Conservation (phyloP, 1,140 invertebrate species). For the Berghia stephanieae region DNA sequence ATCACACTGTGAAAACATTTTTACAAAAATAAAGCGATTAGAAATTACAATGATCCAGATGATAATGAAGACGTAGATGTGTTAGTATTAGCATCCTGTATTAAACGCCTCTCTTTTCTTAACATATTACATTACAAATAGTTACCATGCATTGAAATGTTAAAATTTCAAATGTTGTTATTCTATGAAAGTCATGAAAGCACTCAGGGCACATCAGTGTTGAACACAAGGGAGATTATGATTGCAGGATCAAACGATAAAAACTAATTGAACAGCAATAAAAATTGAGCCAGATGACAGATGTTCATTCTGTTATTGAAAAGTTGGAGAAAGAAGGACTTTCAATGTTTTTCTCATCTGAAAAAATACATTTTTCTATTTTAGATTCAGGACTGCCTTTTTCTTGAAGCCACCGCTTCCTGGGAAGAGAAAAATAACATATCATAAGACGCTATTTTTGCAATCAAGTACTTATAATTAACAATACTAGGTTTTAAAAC, state of each 20-base stretch:
- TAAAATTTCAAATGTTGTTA: not conserved
- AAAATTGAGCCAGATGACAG: not conserved
- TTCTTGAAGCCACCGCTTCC: conserved; percentile 49
- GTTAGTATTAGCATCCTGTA: too few species aligned
- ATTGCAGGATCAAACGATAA: not conserved
- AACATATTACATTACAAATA: not conserved
- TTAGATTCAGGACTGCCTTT: conserved; percentile 50
- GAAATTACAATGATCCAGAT: too few species aligned
- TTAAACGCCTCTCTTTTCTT: too few species aligned
- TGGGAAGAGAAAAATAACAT: conserved; percentile 37
- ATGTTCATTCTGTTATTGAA: conserved; percentile 31
- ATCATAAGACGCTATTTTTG: not conserved
- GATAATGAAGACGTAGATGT: too few species aligned
- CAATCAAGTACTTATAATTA: too few species aligned
- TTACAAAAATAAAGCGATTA: too few species aligned
- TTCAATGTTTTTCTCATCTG: conserved; percentile 43
- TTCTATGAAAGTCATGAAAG: not conserved
- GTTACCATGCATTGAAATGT: not conserved
- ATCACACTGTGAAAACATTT: too few species aligned
- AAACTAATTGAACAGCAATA: not conserved
- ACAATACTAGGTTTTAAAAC: too few species aligned
- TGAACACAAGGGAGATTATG: not conserved
- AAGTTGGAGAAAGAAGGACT: conserved; percentile 31
- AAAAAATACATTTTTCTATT: conserved; percentile 55
- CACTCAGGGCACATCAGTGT: not conserved